Evolutionary conservation across 1,140 invertebrate genomes (phyloP), one percentile per base, ranked within the genome.

Genomic region (Triops cancriformis): DNA sequence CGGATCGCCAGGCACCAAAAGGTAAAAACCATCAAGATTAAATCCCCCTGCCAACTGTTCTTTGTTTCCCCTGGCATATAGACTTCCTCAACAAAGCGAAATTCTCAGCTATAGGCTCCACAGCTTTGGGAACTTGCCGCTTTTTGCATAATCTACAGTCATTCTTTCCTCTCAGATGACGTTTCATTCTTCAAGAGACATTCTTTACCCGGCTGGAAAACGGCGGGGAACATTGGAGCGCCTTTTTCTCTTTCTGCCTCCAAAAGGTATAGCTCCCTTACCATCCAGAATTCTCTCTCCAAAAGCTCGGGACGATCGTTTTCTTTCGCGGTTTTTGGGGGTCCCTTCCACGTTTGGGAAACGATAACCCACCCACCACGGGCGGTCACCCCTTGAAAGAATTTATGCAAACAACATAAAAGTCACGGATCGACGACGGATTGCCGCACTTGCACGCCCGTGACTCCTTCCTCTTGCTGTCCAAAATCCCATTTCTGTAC

Each of bases 11-110:
- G 51, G 51, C 51, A 64, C 51, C 51, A 64, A 64, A 64, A 64
- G 51, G 51, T 64, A 64, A 64, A 64, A 64, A 64, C 51, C 51
- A 64, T 64, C 51, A 64, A 64, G 51, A 64, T 64, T 64, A 64
- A 64, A 64, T 64, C 51, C 51, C 51, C 51, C 51, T 64, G 51
- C 51, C 51, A 64, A 64, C 51, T 64, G 51, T 64, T 23, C 51
- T 64, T 64, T 64, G 51, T 64, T 64, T 64, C 51, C n/a, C 51
- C 23, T 64, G 51, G 51, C 51, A 64, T 18, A 64, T 64, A 64
- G 51, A 64, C 51, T 64, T 64, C 51, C 51, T 64, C 51, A 6
- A 64, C 51, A 64, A 64, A 23, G 51, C 51, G 23, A 64, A 64
- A 64, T n/a, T 64, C 51, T 64, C 51, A 23, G 51, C 31, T 37